phyloP scores from a whole-genome alignment of 2,888 invertebrate species.

The Troides helena region DNA sequence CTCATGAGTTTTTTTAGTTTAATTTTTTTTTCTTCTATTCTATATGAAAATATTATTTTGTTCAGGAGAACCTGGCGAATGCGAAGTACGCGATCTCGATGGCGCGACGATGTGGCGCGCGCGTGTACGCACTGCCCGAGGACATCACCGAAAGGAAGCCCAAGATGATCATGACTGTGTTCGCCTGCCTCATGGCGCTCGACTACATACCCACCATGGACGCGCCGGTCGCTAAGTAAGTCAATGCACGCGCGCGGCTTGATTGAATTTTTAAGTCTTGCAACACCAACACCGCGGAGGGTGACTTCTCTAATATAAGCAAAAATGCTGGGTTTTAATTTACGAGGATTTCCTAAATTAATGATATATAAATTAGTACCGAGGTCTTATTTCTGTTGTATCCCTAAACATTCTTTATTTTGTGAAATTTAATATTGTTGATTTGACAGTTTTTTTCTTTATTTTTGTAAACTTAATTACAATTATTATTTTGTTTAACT shows the following conservation, averaged over 20 bases:
- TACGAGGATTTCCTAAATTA: neutral
- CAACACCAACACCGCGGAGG: neutral
- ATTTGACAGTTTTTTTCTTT: no score
- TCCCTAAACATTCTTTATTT: no score
- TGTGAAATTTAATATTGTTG: no score
- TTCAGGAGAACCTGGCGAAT: constrained; percentile 94
- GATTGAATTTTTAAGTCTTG: constrained; percentile 21
- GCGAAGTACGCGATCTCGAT: constrained; percentile 99
- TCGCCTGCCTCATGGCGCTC: constrained; percentile 99
- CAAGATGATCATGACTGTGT: constrained; percentile 99
- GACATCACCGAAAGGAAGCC: constrained; percentile 99
- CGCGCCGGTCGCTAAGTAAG: constrained; percentile 66
- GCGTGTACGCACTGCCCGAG: constrained; percentile 98
- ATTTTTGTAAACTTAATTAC: no score
- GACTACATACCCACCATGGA: constrained; percentile 96
- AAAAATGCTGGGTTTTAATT: neutral
- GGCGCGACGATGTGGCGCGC: constrained; percentile 98
- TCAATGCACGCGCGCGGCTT: constrained; percentile 1
- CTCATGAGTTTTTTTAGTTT: neutral
- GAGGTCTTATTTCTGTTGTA: neutral
- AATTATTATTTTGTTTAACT: no score
- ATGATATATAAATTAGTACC: neutral
- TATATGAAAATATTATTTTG: neutral
- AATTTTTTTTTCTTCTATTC: neutral
- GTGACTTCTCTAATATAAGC: neutral